These are phyloP conservation scores for Liodrosophila aerea DNA, from an alignment of 2,888 invertebrate genomes.

Conservation along the genomic window DNA sequence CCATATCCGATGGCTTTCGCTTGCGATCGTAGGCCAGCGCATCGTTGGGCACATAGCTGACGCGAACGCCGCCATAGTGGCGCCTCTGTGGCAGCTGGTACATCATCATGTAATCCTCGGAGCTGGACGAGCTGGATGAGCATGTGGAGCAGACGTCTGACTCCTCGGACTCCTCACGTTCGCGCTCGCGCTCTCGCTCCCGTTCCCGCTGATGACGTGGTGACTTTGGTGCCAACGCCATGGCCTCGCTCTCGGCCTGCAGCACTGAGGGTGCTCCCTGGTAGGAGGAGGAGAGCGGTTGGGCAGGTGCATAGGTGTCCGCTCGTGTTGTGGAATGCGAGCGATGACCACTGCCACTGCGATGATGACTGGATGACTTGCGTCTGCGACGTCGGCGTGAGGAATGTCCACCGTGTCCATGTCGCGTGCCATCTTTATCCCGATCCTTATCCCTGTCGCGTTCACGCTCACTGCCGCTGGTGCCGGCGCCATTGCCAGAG, in stretches of 20 bases:
- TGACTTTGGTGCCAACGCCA: slow-evolving; percentile 49
- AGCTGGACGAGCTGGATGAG: slow-evolving; percentile 91
- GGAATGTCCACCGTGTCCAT: slow-evolving; percentile 56
- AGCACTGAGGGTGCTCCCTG: slow-evolving; percentile 74
- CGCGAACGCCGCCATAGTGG: slow-evolving; percentile 93
- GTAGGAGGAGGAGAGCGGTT: slow-evolving; percentile 80
- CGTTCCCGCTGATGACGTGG: slow-evolving; percentile 54
- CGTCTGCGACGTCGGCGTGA: slow-evolving; percentile 79
- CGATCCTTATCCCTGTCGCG: slow-evolving; percentile 37
- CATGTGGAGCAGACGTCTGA: slow-evolving; percentile 95
- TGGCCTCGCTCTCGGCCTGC: slow-evolving; percentile 42
- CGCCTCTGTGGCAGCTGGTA: slow-evolving; percentile 92
- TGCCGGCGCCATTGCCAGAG: slow-evolving; percentile 83
- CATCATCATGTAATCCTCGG: slow-evolving; percentile 93
- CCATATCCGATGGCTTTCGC: slow-evolving; percentile 84
- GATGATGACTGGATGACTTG: slow-evolving; percentile 78
- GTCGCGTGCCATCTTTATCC: slow-evolving; percentile 66
- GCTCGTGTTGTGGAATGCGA: slow-evolving; percentile 79
- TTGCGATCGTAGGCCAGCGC: slow-evolving; percentile 91
- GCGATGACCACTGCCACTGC: slow-evolving; percentile 74
- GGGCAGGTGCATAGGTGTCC: slow-evolving; percentile 78
- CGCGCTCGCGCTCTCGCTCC: slow-evolving; percentile 41
- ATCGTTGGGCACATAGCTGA: slow-evolving; percentile 96
- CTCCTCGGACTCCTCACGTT: slow-evolving; percentile 85
- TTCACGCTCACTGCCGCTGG: slow-evolving; percentile 53